Conservation (phyloP, 2,888 invertebrate species). For the Dryomyza anilis region DNA sequence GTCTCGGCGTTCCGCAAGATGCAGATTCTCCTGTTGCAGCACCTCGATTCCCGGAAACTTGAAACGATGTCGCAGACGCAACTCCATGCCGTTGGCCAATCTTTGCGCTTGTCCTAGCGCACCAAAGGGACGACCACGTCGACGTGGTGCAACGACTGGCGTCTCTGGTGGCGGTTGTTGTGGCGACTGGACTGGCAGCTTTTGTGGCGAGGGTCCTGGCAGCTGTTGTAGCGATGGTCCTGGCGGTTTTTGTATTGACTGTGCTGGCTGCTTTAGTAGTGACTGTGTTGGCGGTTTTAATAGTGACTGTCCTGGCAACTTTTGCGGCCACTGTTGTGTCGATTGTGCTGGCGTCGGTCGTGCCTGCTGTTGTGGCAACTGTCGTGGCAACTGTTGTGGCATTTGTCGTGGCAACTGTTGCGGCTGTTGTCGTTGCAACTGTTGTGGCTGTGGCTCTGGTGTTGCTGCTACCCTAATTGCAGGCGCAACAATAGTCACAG, state of each 20-base stretch:
- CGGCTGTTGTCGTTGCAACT: too few relatives aligned
- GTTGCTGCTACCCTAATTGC: too few relatives aligned
- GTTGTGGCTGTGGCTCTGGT: too few relatives aligned
- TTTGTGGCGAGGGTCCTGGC: neutral
- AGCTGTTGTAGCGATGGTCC: neutral
- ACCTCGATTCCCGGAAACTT: constrained; percentile 43
- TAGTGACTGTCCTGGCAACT: too few relatives aligned
- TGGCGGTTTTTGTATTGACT: neutral
- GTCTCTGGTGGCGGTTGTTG: neutral
- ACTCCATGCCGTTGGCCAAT: neutral
- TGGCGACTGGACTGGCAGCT: neutral
- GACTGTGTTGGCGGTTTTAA: too few relatives aligned
- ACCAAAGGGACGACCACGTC: constrained; percentile 34
- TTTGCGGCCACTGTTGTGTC: too few relatives aligned
- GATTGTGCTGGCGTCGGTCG: neutral
- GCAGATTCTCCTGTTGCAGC: constrained; percentile 42
- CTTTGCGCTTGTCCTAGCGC: neutral
- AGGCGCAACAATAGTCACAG: too few relatives aligned
- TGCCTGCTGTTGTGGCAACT: constrained; percentile 25
- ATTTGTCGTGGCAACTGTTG: too few relatives aligned
- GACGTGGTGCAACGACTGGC: neutral
- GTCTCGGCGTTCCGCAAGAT: constrained; percentile 41
- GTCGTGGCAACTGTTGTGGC: too few relatives aligned
- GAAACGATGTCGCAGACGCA: constrained; percentile 35
- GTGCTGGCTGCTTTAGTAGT: neutral